phyloP scores from a whole-genome alignment of 2,797 vertebrate species.

The Valencia hispanica region DNA sequence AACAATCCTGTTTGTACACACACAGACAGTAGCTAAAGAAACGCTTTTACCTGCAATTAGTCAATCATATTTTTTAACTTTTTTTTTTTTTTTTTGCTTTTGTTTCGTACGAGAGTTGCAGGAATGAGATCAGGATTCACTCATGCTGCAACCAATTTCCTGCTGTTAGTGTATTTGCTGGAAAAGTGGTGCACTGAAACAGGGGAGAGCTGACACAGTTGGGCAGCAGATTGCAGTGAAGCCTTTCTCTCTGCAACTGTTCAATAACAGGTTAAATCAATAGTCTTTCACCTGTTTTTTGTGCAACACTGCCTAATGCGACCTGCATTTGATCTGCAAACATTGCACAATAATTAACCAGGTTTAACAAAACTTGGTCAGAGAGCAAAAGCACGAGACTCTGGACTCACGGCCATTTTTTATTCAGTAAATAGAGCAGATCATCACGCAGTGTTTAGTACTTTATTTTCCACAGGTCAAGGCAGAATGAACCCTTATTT shows the following conservation, averaged over 20 bases:
- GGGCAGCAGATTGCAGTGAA: conserved; percentile 13
- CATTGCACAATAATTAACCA: conserved; percentile 21
- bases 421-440: conserved; percentile 17
- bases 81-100: background rate
- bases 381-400: background rate
- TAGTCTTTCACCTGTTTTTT: conserved; percentile 40
- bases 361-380: conserved; percentile 13
- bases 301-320: conserved; percentile 8
- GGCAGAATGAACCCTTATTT: conserved; percentile 38
- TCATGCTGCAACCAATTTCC: conserved; percentile 48
- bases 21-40: conserved; percentile 19
- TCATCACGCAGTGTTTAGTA: conserved; percentile 8
- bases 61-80: conserved; percentile 18
- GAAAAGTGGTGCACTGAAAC: conserved; percentile 30
- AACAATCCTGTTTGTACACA: background rate
- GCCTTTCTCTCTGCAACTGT: conserved; percentile 23
- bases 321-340: conserved; percentile 29
- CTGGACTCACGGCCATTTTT: background rate
- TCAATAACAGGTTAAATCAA: conserved; percentile 54
- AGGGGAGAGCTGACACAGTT: conserved; percentile 9
- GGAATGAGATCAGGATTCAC: conserved; percentile 9
- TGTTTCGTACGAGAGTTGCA: conserved; percentile 26
- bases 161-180: conserved; percentile 43
- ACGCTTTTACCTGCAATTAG: conserved; percentile 40
- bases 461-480: conserved; percentile 48